Conservation (phyloP, 2,113 vertebrate species). For the Cyprinodon tularosa region DNA sequence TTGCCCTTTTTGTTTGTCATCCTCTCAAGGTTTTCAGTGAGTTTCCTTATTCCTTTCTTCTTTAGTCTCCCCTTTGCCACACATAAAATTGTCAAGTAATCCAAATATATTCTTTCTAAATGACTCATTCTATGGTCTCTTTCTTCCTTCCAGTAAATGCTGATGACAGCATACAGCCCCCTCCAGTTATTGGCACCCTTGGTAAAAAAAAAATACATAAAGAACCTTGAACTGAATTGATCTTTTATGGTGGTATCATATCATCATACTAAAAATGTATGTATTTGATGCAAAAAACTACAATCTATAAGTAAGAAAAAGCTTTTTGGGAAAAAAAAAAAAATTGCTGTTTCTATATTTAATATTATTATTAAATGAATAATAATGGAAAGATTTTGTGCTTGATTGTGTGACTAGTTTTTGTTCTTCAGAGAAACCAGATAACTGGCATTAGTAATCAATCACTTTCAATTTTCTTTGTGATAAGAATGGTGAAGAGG, state of each 20-base stretch:
- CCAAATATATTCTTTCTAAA: conserved; percentile 2
- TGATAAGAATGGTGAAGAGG: background rate
- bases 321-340: background rate
- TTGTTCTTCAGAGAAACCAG: background rate
- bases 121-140: background rate
- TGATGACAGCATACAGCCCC: conserved; percentile 64
- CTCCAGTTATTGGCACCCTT: conserved; percentile 20
- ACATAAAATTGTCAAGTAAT: conserved; percentile 10
- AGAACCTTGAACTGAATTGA: conserved; percentile 26
- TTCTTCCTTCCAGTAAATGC: conserved; percentile 44
- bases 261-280: background rate
- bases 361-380: background rate
- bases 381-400: background rate
- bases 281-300: background rate
- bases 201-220: background rate
- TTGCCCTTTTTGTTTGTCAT: conserved; percentile 40
- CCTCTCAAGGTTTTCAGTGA: conserved; percentile 17
- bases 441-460: background rate
- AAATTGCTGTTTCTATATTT: too few species aligned
- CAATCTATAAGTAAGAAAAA: background rate
- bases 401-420: background rate
- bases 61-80: conserved; percentile 18
- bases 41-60: conserved; percentile 14
- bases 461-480: background rate
- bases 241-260: background rate